Evolutionary conservation across 37 sponge, comb jelly and placozoan species (phyloP).

Genomic region (Ephydatia muelleri): DNA sequence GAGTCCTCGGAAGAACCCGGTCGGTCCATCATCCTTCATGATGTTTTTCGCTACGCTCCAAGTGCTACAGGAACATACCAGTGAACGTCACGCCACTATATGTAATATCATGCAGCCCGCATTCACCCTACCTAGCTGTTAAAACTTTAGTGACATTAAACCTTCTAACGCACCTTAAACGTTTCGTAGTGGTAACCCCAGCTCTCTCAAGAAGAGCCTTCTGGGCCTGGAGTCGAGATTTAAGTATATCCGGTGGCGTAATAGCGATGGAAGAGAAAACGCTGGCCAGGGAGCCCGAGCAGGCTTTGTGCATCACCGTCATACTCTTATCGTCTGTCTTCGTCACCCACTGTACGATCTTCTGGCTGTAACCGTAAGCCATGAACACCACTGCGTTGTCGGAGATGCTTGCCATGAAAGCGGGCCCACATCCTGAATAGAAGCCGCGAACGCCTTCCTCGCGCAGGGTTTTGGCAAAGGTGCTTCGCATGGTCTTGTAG

Average conservation of each 20-base stretch:
- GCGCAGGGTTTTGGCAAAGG: conserved; percentile 14
- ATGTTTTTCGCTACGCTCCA: conserved; percentile 18
- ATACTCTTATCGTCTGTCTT: conserved; percentile 3
- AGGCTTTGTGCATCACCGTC: conserved; percentile 23
- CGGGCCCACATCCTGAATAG: conserved; percentile 52
- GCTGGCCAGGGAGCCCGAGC: conserved; percentile 45
- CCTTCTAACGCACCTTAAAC: background rate
- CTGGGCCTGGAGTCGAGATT: conserved; percentile 32
- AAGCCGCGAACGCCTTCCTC: conserved; percentile 37
- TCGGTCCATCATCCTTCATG: conserved; percentile 27
- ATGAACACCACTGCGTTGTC: conserved; percentile 69
- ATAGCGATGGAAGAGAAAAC: conserved; percentile 39
- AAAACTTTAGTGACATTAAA: background rate
- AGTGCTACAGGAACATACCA: background rate
- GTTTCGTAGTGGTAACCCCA: no score
- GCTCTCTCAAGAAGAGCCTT: background rate
- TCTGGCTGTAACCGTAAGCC: conserved; percentile 36
- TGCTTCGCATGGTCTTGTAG: conserved; percentile 12
- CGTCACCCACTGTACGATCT: conserved; percentile 18
- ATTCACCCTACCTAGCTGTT: background rate
- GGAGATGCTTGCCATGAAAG: conserved; percentile 34
- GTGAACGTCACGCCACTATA: background rate
- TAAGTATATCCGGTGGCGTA: conserved; percentile 41
- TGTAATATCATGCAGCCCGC: background rate
- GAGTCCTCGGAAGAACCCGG: conserved; percentile 58